Percentiles rank a stretch among this genome's conserved stretches.
phyloP scores from a whole-genome alignment of 2,888 invertebrate genomes.

The Liodrosophila aerea region DNA sequence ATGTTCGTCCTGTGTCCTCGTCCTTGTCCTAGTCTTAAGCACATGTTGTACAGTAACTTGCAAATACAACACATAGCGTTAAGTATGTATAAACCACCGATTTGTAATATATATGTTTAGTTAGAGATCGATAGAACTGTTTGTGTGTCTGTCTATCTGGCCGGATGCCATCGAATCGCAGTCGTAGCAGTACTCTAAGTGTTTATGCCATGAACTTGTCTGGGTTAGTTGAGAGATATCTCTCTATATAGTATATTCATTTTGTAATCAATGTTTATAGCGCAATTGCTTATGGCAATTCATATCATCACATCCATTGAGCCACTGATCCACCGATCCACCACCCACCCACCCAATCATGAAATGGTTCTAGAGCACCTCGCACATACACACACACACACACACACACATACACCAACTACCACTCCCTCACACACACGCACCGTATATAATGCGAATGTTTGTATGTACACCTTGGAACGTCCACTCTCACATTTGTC shows the following conservation, averaged over 20 bases:
- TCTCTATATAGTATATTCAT: background rate
- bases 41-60: constrained; percentile 22
- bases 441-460: constrained; percentile 56
- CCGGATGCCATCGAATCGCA: too few relatives aligned
- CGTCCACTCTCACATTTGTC: constrained; percentile 41
- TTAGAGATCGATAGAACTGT: constrained; percentile 5
- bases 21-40: constrained; percentile 58
- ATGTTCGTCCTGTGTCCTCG: constrained; percentile 42
- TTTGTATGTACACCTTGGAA: constrained; percentile 52
- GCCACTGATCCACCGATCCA: constrained; percentile 10
- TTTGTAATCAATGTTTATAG: constrained; percentile 29
- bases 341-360: constrained; percentile 25
- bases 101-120: too few relatives aligned
- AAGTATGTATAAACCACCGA: too few relatives aligned
- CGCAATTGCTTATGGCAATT: constrained; percentile 24
- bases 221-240: constrained; percentile 21
- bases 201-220: constrained; percentile 21
- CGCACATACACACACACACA: constrained; percentile 15
- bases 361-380: constrained; percentile 36
- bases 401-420: constrained; percentile 9
- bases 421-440: constrained; percentile 15
- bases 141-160: background rate
- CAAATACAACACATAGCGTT: constrained; percentile 18
- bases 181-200: background rate
- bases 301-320: constrained; percentile 22